Evolutionary conservation across 2,888 invertebrate genomes (phyloP).

Genomic region (Heliconius charithonia): DNA sequence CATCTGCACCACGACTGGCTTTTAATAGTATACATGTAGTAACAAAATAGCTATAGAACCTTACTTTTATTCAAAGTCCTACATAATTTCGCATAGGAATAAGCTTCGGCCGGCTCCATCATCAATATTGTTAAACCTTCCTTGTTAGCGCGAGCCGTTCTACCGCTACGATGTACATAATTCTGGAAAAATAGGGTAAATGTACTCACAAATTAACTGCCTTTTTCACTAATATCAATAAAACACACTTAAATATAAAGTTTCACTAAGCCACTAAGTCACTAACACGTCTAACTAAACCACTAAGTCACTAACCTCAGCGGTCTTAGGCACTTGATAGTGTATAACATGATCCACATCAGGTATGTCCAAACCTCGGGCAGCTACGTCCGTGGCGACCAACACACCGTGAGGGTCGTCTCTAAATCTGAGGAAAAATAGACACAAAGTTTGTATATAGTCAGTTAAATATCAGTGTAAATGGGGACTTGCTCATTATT

Average conservation of each 20-base stretch:
- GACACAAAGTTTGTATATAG: not conserved
- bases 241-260: too few relatives aligned
- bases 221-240: not conserved
- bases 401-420: slow-evolving; percentile 89
- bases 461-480: too few relatives aligned
- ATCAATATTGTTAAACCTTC: slow-evolving; percentile 96
- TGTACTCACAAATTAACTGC: not conserved
- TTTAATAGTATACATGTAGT: too few relatives aligned
- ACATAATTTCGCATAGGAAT: slow-evolving; percentile 91
- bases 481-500: too few relatives aligned
- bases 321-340: slow-evolving; percentile 96
- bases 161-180: slow-evolving; percentile 98
- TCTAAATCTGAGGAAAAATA: slow-evolving; percentile 83
- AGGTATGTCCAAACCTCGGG: slow-evolving; percentile 97
- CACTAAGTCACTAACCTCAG: slow-evolving; percentile 84
- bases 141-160: slow-evolving; percentile 95
- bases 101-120: slow-evolving; percentile 94
- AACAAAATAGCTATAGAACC: slow-evolving; percentile 49
- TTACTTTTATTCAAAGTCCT: slow-evolving; percentile 93
- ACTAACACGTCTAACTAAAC: not conserved
- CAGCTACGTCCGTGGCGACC: slow-evolving; percentile 98
- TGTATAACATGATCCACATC: slow-evolving; percentile 97
- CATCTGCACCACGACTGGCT: too few relatives aligned
- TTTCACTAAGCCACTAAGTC: too few relatives aligned
- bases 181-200: slow-evolving; percentile 76